Conservation (phyloP, 2,113 vertebrate genomes). For the Gavia stellata region DNA sequence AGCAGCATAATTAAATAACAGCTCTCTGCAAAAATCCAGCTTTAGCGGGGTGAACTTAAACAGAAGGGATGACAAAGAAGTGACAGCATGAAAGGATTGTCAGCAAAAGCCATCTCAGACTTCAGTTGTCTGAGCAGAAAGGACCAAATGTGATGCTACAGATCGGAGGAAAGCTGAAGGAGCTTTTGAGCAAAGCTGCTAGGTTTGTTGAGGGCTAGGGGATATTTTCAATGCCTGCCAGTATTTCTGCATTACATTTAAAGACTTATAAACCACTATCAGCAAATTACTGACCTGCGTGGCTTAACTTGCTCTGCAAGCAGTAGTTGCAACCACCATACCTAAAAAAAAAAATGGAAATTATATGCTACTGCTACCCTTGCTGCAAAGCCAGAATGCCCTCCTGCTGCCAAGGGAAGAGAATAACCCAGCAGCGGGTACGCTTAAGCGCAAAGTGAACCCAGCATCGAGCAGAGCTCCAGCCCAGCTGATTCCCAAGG, state of each 20-base stretch:
- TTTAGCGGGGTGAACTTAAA: neutral
- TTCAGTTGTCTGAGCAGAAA: neutral
- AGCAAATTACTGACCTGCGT: neutral
- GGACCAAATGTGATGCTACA: neutral
- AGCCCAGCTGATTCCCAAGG: neutral
- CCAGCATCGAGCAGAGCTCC: neutral
- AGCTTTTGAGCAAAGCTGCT: neutral
- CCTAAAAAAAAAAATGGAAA: neutral
- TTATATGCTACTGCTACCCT: neutral
- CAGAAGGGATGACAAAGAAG: neutral
- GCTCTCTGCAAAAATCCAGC: neutral
- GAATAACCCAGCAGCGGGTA: neutral
- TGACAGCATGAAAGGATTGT: neutral
- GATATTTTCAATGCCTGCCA: neutral
- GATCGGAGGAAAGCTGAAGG: neutral
- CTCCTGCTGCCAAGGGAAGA: neutral
- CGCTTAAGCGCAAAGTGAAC: neutral
- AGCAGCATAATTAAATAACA: neutral
- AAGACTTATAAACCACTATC: neutral
- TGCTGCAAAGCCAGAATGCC: neutral
- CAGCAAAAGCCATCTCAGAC: neutral
- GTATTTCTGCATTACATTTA: neutral
- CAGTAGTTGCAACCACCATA: neutral
- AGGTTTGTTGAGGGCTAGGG: neutral
- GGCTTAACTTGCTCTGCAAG: neutral